Evolutionary conservation across 2,797 vertebrate genomes (phyloP).

Genomic region (Spinus pinus): DNA sequence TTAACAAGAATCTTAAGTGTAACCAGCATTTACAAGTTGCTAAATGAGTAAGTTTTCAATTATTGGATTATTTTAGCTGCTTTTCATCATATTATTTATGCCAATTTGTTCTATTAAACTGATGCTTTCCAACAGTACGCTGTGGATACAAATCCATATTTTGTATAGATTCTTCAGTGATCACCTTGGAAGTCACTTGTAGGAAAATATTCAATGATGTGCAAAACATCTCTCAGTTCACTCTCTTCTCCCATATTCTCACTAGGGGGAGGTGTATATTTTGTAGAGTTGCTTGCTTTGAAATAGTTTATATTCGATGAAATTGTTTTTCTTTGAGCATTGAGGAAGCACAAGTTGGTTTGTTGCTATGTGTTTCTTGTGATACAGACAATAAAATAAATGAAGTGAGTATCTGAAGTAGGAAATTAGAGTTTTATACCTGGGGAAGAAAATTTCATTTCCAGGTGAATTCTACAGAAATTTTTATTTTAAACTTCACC

Average conservation of each 20-base stretch:
- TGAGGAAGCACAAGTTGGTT: background rate
- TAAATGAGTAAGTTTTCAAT: background rate
- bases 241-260: background rate
- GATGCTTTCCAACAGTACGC: background rate
- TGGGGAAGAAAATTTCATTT: background rate
- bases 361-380: background rate
- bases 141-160: background rate
- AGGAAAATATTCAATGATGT: background rate
- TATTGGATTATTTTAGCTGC: background rate
- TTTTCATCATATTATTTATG: background rate
- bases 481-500: background rate
- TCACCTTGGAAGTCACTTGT: background rate
- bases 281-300: background rate
- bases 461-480: background rate
- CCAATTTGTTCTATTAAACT: background rate
- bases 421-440: background rate
- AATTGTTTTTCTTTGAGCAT: background rate
- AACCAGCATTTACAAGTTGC: background rate
- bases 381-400: background rate
- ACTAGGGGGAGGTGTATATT: background rate
- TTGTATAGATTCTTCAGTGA: background rate
- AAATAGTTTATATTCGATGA: background rate
- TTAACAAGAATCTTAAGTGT: background rate
- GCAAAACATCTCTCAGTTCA: background rate
- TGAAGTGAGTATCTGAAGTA: background rate